phyloP scores from a whole-genome alignment of 2,888 invertebrate species.

The Rhodophaea formosa region DNA sequence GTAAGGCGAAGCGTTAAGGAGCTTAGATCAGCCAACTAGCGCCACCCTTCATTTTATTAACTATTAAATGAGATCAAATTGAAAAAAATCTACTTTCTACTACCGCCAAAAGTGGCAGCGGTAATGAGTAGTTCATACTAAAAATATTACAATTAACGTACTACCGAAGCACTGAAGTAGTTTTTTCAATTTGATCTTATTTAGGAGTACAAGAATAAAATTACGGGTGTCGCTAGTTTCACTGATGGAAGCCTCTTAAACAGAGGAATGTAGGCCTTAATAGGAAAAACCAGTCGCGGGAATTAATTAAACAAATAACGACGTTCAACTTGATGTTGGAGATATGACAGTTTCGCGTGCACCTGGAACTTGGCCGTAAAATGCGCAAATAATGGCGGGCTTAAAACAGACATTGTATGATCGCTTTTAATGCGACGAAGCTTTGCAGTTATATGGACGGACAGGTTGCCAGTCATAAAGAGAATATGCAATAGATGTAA shows the following conservation, averaged over 20 bases:
- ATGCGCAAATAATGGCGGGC: background rate
- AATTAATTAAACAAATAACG: conserved; percentile 4
- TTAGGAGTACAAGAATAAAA: too few species aligned
- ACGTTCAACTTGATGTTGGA: conserved; percentile 1
- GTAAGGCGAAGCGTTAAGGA: conserved; percentile 10
- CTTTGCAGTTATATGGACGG: background rate
- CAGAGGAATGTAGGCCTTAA: conserved; percentile 4
- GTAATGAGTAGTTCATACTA: too few species aligned
- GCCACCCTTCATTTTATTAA: too few species aligned
- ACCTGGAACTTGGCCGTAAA: background rate
- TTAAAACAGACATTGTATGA: background rate
- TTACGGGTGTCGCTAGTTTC: too few species aligned
- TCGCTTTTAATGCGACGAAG: background rate
- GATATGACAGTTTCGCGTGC: conserved; percentile 12
- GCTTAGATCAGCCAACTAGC: too few species aligned
- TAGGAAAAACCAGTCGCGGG: conserved; percentile 2
- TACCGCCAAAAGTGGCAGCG: too few species aligned
- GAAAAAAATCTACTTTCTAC: too few species aligned
- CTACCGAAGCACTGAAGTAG: too few species aligned
- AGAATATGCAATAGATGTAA: background rate
- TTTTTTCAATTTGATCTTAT: too few species aligned
- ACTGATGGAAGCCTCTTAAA: too few species aligned
- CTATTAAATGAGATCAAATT: too few species aligned
- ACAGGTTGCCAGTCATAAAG: background rate
- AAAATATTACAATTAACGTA: too few species aligned